Percentiles rank a stretch among this genome's conserved stretches.
Conservation (phyloP, 2,888 invertebrate species). For the Lycophotia porphyrea region DNA sequence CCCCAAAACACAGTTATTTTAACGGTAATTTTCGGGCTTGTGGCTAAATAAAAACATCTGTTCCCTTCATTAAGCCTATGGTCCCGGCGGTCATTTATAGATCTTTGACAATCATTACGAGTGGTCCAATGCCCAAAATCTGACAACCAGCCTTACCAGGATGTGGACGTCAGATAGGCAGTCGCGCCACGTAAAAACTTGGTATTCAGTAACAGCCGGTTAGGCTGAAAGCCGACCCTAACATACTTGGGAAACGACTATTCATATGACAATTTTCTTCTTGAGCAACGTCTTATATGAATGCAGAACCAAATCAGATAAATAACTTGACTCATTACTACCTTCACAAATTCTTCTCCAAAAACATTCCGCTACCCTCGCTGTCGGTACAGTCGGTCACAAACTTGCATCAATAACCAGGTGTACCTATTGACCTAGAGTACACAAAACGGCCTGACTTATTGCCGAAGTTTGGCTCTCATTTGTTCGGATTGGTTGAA, state of each 20-base stretch:
- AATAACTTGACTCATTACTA: neutral
- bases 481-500: constrained; percentile 49
- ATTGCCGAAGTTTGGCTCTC: constrained; percentile 61
- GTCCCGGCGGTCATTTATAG: too few relatives aligned
- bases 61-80: too few relatives aligned
- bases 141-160: neutral
- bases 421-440: constrained; percentile 51
- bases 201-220: neutral
- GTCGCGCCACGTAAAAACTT: neutral
- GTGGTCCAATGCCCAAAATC: neutral
- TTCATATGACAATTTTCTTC: neutral
- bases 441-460: constrained; percentile 58
- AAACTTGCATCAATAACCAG: constrained; percentile 49
- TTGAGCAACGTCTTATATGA: neutral
- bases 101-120: neutral
- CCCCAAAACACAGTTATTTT: too few relatives aligned
- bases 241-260: too few relatives aligned
- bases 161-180: neutral
- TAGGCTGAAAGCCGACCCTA: neutral
- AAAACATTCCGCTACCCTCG: constrained; percentile 17
- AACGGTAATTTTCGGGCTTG: too few relatives aligned
- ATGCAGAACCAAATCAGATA: neutral
- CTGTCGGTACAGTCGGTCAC: constrained; percentile 31
- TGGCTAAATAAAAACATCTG: too few relatives aligned
- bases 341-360: constrained; percentile 13